Base-by-base conservation (phyloP, 1,140 invertebrate genomes). In the Thaumetopoea pityocampa region DNA sequence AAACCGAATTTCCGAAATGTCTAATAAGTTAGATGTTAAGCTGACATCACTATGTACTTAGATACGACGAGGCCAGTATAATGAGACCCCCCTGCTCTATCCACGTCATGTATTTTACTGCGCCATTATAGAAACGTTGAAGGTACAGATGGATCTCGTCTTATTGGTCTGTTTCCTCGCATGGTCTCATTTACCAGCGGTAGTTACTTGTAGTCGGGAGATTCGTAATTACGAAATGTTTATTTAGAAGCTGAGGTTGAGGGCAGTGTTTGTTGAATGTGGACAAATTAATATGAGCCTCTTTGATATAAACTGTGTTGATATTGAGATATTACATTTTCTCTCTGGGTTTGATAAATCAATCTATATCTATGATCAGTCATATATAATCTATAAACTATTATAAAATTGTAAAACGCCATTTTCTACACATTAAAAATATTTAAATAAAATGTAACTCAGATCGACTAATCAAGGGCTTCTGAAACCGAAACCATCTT, bases 21-120 rank as follows among this genome's bases (percentile, higher is more conserved):
- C 74, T 82, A 82, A 79, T 82, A 79, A 82, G 68, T 79, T 79
- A 74, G 68, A 81, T 81, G 73, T 71, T 77, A 78, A 77, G 69
- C 69, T 72, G 68, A 68, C 74, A 70, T 68, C 51, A 59, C 40
- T 57, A 53, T 66, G 58, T 62, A 61, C 61, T 68, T 67, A 69
- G 73, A 67, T 58, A 51, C 58, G 65, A 69, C 62, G 58, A 55
- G 30, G 45, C 67, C 72, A 67, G 29, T 24, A 7, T 35, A 52
- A 26, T 38, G 24, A 56, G 67, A 66, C 24, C 61, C 51, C 5
- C 52, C 42, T 12, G 23, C 45, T 35, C 48, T 12, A 49, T 23
- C 37, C 22, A 14, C 6, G 7, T 9, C 19, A 17, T 34, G 30
- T 52, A 29, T 48, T 26, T 34, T 11, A 29, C 22, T 41, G 44